Evolutionary conservation across 1,140 invertebrate species (phyloP), one percentile per base, ranked within the genome.

Genomic region (Drosophila trapezifrons): DNA sequence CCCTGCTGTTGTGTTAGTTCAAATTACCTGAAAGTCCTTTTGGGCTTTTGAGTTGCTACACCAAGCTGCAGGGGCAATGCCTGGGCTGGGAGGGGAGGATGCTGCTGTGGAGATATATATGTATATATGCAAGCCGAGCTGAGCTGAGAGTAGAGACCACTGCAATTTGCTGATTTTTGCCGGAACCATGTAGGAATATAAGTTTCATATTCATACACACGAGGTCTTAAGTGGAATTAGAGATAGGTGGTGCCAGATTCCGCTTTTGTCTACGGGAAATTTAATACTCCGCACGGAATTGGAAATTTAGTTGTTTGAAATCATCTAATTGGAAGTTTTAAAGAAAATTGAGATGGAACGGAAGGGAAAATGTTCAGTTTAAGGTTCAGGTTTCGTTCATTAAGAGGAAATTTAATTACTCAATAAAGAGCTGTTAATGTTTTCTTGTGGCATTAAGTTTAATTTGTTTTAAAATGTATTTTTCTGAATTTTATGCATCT

Each of bases 11-110:
- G 58, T 72, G 57, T 80, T 86, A 79, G 83, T 72, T 82, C 62
- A 86, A 83, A 86, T 87, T 86, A 83, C 76, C 84, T 73, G 79
- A 78, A 77, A 76, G 76, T 86, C 80, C 79, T 76, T 76, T 51
- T 79, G 76, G 84, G 76, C 59, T 77, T 89, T 83, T 38, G 29
- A 59, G 59, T 46, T 78, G 64, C 70, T 66, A 46, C 71, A 59
- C 17, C 22, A 13, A 70, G 54, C 62, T 52, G 40, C 47, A 75
- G 52, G 43, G 25, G 8, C 27, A 52, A 38, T 4, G 38, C 35
- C 22, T n/a, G 43, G 29, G 12, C 4, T 25, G 46, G 13, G 13
- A 51, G 46, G 10, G 10, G 29, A 8, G 12, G 17, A 9, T 35
- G 8, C 29, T 35, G 29, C 29, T 29, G 27, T 8, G n/a, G n/a